Percentiles rank a stretch among this genome's conserved stretches.
Conservation (phyloP, 2,888 invertebrate genomes). For the Leptothorax acervorum region DNA sequence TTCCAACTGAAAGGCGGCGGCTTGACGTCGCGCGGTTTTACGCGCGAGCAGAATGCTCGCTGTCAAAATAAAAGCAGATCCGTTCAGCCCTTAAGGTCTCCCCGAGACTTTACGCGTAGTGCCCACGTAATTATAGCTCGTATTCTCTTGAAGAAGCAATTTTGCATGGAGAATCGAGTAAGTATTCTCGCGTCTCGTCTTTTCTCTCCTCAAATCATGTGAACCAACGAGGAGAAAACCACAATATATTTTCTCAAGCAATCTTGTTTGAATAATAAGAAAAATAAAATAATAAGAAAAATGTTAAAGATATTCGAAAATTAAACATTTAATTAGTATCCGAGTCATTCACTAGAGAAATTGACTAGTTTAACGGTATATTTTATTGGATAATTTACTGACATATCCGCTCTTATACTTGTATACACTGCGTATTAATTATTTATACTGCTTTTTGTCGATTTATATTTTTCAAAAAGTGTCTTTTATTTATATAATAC, state of each 20-base stretch:
- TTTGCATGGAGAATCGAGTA: not conserved
- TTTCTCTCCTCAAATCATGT: not conserved
- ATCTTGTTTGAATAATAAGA: not conserved
- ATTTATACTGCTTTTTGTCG: not conserved
- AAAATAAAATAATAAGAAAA: not conserved
- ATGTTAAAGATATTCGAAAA: not conserved
- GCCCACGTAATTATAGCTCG: slow-evolving; percentile 43
- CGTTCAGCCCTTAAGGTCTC: slow-evolving; percentile 37
- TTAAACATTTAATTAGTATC: not conserved
- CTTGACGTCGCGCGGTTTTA: slow-evolving; percentile 67
- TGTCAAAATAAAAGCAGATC: slow-evolving; percentile 42
- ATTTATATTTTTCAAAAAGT: not conserved
- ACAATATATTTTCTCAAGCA: not conserved
- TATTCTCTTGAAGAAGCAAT: not conserved
- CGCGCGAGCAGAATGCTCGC: slow-evolving; percentile 61
- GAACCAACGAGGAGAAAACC: too few species aligned
- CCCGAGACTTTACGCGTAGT: slow-evolving; percentile 17
- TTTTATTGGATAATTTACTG: not conserved
- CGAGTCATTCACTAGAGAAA: not conserved
- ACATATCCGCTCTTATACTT: not conserved
- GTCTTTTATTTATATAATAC: not conserved
- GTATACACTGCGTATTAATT: not conserved
- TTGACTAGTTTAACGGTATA: not conserved
- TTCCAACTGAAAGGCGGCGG: slow-evolving; percentile 69
- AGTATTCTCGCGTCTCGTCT: not conserved